Base-by-base conservation (phyloP, 92 coral and sea anemone genomes). In the Scolanthus callimorphus region DNA sequence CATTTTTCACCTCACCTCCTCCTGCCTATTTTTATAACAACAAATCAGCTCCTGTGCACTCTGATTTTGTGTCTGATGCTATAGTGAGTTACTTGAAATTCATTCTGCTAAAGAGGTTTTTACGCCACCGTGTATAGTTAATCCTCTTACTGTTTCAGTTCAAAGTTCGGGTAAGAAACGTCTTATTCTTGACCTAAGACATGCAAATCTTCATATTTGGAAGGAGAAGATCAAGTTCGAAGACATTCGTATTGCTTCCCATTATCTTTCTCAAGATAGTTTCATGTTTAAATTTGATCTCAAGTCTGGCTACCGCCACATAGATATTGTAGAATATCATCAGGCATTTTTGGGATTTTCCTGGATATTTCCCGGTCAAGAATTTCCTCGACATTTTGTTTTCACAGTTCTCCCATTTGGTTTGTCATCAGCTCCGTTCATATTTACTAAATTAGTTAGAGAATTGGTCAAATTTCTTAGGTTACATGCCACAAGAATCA, bases 281-380 rank as follows among this genome's bases (percentile, higher is more conserved):
- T 69, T 57, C 50, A 57, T 69, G 76, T 44, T 69, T 48, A 57
- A 57, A 58, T 67, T 55, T 56, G 65, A 67, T 27, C 65, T 67
- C 12, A 67, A 67, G 56, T 34, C 49, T 17, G 73, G 63, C 37
- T 53, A 65, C n/a, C 71, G 52, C 17, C 71, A 65, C 43, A 51
- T 67, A 50, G 53, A 55, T 41, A 55, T 67, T 55, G 20, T 37
- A 27, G 17, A 26, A 19, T 51, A 55, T 20, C 74, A 67, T 11
- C 67, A 69, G 39, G 58, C 67, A 0, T 69, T 69, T 30, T 3
- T 68, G 37, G 76, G 67, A 25, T 69, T 69, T 48, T 57, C 50
- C 19, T 45, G 59, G 66, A 17, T 28, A 20, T 12, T 51, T 24
- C 24, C 29, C 2, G 66, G 25, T 1, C 28, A 57, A 45, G 31